Conservation (phyloP, 92 coral and sea anemone species). For the Bergia sp. region DNA sequence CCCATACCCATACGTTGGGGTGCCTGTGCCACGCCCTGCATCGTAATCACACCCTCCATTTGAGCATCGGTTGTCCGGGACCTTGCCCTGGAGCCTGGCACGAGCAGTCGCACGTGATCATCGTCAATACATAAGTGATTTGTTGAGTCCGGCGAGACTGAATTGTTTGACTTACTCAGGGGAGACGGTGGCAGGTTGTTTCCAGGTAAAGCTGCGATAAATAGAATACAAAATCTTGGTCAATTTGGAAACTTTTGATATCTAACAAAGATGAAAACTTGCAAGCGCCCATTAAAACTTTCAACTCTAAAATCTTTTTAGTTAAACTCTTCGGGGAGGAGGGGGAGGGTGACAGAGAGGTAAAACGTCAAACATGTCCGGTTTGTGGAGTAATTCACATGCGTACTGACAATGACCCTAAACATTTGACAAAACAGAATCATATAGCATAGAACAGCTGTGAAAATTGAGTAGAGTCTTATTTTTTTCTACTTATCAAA, state of each 20-base stretch:
- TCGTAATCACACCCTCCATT: background rate
- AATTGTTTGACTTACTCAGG: conserved; percentile 14
- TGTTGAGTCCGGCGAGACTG: background rate
- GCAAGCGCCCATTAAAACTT: background rate
- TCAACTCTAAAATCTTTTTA: too few species aligned
- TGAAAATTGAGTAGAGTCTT: too few species aligned
- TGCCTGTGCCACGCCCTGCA: background rate
- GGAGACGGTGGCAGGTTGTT: conserved; percentile 39
- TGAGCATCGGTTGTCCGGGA: conserved; percentile 31
- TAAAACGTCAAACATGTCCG: too few species aligned
- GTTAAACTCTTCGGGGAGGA: background rate
- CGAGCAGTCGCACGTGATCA: background rate
- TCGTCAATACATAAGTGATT: background rate
- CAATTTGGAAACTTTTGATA: background rate
- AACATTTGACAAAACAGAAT: too few species aligned
- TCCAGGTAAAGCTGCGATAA: conserved; percentile 36
- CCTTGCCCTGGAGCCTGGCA: conserved; percentile 18
- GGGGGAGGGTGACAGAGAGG: background rate
- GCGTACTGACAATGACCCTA: too few species aligned
- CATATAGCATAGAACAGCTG: too few species aligned
- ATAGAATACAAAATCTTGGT: background rate
- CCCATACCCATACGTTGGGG: conserved; percentile 3
- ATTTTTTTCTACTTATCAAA: too few species aligned
- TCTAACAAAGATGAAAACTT: background rate
- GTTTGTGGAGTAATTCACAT: too few species aligned